These are phyloP conservation scores for Mnemiopsis leidyi DNA, from an alignment of 37 sponge, comb jelly and placozoan species.

Conservation along the genomic window DNA sequence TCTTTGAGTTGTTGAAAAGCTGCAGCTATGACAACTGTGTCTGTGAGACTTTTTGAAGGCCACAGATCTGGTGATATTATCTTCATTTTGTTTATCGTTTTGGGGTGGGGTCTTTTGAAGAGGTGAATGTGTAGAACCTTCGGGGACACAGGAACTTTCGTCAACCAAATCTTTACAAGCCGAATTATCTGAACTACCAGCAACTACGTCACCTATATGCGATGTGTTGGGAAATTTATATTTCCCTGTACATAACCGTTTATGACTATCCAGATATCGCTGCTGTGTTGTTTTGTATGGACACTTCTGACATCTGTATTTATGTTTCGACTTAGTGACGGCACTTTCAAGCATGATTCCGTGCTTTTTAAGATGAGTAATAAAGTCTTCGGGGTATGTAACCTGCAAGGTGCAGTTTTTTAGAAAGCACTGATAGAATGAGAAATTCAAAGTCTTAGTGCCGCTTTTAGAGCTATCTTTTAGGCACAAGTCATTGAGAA, in stretches of 20 bases:
- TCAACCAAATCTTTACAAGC: background rate
- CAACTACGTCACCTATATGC: background rate
- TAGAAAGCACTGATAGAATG: background rate
- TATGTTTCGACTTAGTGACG: background rate
- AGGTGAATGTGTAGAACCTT: background rate
- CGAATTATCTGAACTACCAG: background rate
- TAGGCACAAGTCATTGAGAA: background rate
- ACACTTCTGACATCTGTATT: background rate
- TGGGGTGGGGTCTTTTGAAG: background rate
- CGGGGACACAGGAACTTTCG: background rate
- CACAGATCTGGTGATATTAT: background rate
- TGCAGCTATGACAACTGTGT: background rate
- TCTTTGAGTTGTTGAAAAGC: background rate
- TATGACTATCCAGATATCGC: conserved; percentile 33
- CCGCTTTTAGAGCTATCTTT: background rate
- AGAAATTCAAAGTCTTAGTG: background rate
- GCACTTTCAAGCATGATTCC: background rate
- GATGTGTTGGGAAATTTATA: too few species aligned
- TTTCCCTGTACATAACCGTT: background rate
- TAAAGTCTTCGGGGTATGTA: background rate
- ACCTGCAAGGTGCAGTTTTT: background rate
- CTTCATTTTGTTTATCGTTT: background rate
- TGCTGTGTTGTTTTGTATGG: conserved; percentile 12
- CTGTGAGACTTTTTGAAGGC: background rate
- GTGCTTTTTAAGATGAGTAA: background rate